A percentile compares a stretch with the other conserved stretches of the same genome.
These are phyloP conservation scores for Sceliomorpha sp. DNA, from an alignment of 2,888 invertebrate genomes.

Conservation along the genomic window DNA sequence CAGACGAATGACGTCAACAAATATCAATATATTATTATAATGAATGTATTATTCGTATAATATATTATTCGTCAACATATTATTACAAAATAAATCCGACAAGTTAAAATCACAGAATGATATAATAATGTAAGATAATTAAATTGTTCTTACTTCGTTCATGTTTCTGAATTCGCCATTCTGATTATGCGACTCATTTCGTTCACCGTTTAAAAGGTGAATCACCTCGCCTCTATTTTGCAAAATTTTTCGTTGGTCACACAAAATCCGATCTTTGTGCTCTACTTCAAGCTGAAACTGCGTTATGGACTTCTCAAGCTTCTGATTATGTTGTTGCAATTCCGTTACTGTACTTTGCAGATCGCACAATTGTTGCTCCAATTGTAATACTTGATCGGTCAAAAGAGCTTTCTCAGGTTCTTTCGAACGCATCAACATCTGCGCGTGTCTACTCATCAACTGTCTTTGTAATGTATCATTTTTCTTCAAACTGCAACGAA, in stretches of 20 bases:
- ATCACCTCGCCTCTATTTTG: constrained; percentile 84
- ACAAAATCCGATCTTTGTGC: constrained; percentile 80
- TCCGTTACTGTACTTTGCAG: constrained; percentile 81
- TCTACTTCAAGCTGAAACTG: constrained; percentile 83
- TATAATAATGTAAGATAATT: too few species aligned
- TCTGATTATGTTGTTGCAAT: constrained; percentile 80
- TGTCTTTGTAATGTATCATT: constrained; percentile 23
- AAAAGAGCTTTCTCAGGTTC: constrained; percentile 59
- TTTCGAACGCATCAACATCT: constrained; percentile 57
- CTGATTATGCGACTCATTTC: too few species aligned
- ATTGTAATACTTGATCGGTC: constrained; percentile 57
- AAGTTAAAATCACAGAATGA: too few species aligned
- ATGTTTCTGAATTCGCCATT: too few species aligned
- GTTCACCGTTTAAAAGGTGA: constrained; percentile 83
- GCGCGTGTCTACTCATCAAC: constrained; percentile 58
- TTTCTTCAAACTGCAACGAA: neutral
- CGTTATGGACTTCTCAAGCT: constrained; percentile 81
- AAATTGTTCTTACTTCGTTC: too few species aligned
- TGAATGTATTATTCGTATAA: too few species aligned
- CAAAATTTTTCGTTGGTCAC: constrained; percentile 84
- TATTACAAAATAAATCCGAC: too few species aligned
- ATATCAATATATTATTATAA: too few species aligned
- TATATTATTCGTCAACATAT: too few species aligned
- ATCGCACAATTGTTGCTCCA: constrained; percentile 80
- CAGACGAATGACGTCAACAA: too few species aligned